A percentile compares a stretch with the other conserved stretches of the same genome.
Evolutionary conservation across 2,113 vertebrate genomes (phyloP).

Genomic region (Steatornis caripensis): DNA sequence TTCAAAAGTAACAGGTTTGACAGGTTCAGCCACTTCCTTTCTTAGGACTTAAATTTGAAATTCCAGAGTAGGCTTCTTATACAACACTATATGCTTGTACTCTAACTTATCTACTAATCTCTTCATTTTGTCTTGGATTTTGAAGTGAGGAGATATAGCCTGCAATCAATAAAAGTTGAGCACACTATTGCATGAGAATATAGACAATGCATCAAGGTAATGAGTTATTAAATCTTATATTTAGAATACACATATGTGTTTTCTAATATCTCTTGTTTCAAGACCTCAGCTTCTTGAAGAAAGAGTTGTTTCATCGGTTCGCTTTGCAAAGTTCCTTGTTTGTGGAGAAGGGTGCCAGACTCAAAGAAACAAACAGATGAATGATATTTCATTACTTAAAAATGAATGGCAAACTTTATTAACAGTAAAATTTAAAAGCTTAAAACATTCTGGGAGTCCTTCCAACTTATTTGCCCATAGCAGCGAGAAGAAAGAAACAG

Average conservation of each 20-base stretch:
- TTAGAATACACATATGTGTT: not conserved
- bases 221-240: not conserved
- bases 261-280: not conserved
- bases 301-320: not conserved
- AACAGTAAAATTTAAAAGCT: not conserved
- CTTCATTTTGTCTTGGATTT: not conserved
- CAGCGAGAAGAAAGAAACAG: not conserved
- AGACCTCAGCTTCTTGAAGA: not conserved
- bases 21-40: not conserved
- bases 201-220: not conserved
- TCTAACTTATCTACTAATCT: not conserved
- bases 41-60: not conserved
- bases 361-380: not conserved
- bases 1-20: not conserved
- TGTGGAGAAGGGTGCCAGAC: not conserved
- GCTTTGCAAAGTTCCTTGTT: not conserved
- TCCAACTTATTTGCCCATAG: not conserved
- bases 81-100: accelerated
- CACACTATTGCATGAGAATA: not conserved
- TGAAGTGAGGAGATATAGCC: not conserved
- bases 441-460: not conserved
- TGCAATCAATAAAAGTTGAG: not conserved
- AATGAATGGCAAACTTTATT: not conserved
- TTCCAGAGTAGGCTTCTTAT: not conserved
- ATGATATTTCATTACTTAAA: not conserved